These are phyloP conservation scores for Gryon sp. DNA, from an alignment of 1,140 invertebrate genomes.

Conservation along the genomic window DNA sequence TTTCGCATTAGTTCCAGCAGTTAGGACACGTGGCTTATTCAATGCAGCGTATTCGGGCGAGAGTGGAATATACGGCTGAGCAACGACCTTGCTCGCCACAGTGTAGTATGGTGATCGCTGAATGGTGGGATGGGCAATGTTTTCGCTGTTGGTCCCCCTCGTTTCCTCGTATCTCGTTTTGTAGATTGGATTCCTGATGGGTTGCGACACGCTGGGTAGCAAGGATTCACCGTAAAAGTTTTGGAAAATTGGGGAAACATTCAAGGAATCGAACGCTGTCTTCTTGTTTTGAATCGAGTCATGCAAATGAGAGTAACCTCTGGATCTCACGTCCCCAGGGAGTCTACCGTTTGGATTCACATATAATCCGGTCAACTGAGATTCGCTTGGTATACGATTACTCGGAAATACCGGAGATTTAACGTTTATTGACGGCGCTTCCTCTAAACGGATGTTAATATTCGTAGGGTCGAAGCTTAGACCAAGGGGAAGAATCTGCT, in stretches of 20 bases:
- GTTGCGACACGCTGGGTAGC: conserved; percentile 15
- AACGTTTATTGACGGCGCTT: conserved; percentile 12
- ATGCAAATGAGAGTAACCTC: conserved; percentile 11
- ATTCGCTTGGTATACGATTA: conserved; percentile 22
- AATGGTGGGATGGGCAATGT: not conserved
- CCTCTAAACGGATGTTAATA: conserved; percentile 33
- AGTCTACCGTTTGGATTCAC: conserved; percentile 15
- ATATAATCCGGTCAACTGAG: conserved; percentile 13
- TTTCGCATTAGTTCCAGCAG: conserved; percentile 36
- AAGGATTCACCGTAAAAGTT: conserved; percentile 15
- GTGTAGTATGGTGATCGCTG: not conserved
- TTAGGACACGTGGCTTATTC: conserved; percentile 59
- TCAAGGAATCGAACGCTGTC: conserved; percentile 5
- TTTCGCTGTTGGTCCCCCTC: conserved; percentile 2
- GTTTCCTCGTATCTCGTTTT: conserved; percentile 19
- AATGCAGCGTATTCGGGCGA: conserved; percentile 39
- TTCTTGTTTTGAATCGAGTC: conserved; percentile 12
- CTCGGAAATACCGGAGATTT: conserved; percentile 24
- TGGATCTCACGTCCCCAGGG: conserved; percentile 2
- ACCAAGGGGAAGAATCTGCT: too few relatives aligned
- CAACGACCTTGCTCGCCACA: conserved; percentile 1
- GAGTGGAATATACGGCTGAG: conserved; percentile 41
- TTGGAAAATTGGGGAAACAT: conserved; percentile 24
- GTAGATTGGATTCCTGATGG: conserved; percentile 31
- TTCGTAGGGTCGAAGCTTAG: conserved; percentile 3